These are phyloP conservation scores for Tinamus major DNA, from an alignment of 2,797 vertebrate species.

Conservation along the genomic window DNA sequence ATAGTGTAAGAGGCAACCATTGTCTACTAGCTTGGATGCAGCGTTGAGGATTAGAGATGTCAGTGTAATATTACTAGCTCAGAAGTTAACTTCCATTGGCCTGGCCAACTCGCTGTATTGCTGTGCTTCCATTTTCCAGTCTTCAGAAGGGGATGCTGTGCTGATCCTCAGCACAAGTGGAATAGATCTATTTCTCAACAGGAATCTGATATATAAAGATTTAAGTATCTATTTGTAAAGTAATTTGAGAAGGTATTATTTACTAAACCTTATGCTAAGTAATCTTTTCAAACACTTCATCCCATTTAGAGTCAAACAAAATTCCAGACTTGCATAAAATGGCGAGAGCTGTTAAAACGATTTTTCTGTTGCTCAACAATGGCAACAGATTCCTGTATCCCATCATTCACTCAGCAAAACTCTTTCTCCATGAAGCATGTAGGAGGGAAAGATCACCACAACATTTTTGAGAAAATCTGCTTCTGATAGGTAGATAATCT, in stretches of 20 bases:
- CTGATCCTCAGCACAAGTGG: neutral
- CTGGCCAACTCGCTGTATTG: neutral
- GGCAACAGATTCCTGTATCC: neutral
- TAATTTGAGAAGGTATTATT: neutral
- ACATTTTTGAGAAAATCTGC: neutral
- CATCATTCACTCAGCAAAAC: neutral
- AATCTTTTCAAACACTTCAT: too few species aligned
- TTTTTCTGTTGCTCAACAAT: too few species aligned
- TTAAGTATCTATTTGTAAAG: neutral
- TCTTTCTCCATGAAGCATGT: neutral
- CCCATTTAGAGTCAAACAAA: too few species aligned
- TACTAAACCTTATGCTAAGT: too few species aligned
- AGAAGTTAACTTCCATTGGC: neutral
- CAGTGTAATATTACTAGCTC: rapidly evolving
- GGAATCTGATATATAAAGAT: neutral
- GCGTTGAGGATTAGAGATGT: neutral
- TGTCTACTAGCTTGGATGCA: too few species aligned
- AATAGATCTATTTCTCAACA: neutral
- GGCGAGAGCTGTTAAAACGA: too few species aligned
- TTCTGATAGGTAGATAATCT: neutral
- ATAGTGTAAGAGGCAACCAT: neutral
- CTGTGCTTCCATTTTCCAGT: neutral
- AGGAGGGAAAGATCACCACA: neutral
- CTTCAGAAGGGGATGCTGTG: neutral
- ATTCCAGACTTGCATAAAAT: too few species aligned